Base-by-base conservation (phyloP, 1,140 invertebrate genomes). In the Frieseomelitta varia region DNA sequence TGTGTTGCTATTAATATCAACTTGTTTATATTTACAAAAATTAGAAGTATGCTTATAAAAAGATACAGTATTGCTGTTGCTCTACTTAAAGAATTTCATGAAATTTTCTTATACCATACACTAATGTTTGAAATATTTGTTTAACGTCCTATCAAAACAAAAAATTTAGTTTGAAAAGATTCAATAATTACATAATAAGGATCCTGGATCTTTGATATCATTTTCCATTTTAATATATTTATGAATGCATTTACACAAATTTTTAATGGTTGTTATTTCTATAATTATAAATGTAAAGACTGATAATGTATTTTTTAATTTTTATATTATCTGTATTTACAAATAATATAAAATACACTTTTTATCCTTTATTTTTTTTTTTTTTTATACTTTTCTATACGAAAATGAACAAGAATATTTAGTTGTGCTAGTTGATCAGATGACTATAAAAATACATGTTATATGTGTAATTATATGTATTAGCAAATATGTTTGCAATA, bases 251-350 rank as follows among this genome's bases (percentile, higher is more conserved):
- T 61, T 72, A 12, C 19, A 80, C 47, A 65, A 55, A 67, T 77
- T 76, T 53, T 73, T 67, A 47, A 34, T 30, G 19, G 6, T 79
- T 84, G 65, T 84, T 79, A 79, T 47, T 71, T 34, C 27, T 58
- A 79, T 58, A 4, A 63, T 79, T 79, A 72, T 3, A 84, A 84
- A 17, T 58, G 15, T 63, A 24, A 79, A 84, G 76, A 65, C 76
- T 79, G 68, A 84, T 73, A 53, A 56, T 72, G 24, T 56, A 84
- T 84, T 84, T 79, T 56, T 55, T 65, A 65, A 68, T 51, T 79
- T 67, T 55, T 30, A 67, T 39, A 30, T 21, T 53, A 51, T 51
- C 39, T 58, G 24, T 30, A 1, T 47, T 47, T 6, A 47, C 8
- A 47, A 47, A 47, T 47, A 56, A 56, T 56, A 53, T 27, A n/a